Percentiles rank a stretch among this genome's conserved stretches.
These are phyloP conservation scores for Gari tellinella DNA, from an alignment of 2,888 invertebrate genomes.

Conservation along the genomic window DNA sequence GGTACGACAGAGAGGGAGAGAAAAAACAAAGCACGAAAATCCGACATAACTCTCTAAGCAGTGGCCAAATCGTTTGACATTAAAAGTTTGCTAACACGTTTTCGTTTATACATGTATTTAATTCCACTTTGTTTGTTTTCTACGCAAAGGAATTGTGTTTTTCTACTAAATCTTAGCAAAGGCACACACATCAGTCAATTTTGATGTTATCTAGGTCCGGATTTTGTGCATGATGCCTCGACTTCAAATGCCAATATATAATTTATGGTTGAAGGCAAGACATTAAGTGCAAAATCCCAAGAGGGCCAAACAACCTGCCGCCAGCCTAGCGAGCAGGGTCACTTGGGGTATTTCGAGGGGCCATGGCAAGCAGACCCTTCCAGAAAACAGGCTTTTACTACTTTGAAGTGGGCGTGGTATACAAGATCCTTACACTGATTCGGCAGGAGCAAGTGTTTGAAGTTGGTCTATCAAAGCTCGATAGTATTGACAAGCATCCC, in stretches of 20 bases:
- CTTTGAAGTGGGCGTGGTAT: slow-evolving; percentile 61
- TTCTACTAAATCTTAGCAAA: too few relatives aligned
- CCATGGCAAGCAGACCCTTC: slow-evolving; percentile 61
- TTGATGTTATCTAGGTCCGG: too few relatives aligned
- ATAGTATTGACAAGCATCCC: slow-evolving; percentile 56
- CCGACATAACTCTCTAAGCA: too few relatives aligned
- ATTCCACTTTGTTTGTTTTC: too few relatives aligned
- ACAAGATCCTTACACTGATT: slow-evolving; percentile 55
- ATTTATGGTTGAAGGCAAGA: slow-evolving; percentile 55
- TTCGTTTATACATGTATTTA: too few relatives aligned
- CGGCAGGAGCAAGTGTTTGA: slow-evolving; percentile 62
- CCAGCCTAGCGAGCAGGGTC: slow-evolving; percentile 42
- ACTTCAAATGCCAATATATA: slow-evolving; percentile 48
- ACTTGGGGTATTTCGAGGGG: slow-evolving; percentile 57
- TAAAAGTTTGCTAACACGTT: too few relatives aligned
- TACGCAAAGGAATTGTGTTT: too few relatives aligned
- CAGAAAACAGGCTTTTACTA: slow-evolving; percentile 58
- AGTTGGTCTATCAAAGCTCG: slow-evolving; percentile 57
- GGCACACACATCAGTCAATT: too few relatives aligned
- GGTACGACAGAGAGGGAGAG: too few relatives aligned
- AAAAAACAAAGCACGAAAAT: too few relatives aligned
- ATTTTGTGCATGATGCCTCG: slow-evolving; percentile 58
- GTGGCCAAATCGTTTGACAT: too few relatives aligned
- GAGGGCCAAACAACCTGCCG: slow-evolving; percentile 50
- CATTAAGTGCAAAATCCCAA: slow-evolving; percentile 50